Evolutionary conservation across 2,888 invertebrate genomes (phyloP).

Genomic region (Xylota segnis): DNA sequence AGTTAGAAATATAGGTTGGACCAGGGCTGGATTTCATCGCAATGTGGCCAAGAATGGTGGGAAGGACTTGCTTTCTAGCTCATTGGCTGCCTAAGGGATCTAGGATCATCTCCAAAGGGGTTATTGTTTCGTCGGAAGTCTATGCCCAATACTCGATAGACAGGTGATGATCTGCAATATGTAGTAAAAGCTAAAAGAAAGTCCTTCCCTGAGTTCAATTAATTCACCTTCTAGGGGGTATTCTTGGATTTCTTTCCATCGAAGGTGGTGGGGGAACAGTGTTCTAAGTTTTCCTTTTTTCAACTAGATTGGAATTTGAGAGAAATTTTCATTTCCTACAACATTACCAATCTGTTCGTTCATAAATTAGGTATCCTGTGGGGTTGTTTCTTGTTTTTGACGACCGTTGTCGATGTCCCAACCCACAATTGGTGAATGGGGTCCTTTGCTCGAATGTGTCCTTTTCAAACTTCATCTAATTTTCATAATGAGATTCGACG

Average conservation of each 20-base stretch:
- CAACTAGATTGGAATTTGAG: background rate
- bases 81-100: too few relatives aligned
- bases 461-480: slow-evolving; percentile 30
- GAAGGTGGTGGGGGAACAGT: slow-evolving; percentile 1
- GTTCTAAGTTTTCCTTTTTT: slow-evolving; percentile 8
- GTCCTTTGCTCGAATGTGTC: background rate
- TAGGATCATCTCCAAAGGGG: too few relatives aligned
- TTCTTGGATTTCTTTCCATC: background rate
- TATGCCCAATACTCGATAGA: too few relatives aligned
- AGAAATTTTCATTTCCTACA: slow-evolving; percentile 11
- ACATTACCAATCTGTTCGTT: slow-evolving; percentile 1
- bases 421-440: background rate
- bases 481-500: slow-evolving; percentile 20
- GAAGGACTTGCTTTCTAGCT: background rate
- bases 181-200: background rate
- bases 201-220: slow-evolving; percentile 4
- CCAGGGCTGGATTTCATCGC: background rate
- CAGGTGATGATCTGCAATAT: too few relatives aligned
- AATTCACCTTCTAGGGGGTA: background rate
- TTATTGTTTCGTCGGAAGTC: too few relatives aligned
- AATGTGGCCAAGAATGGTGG: background rate
- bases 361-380: slow-evolving; percentile 25
- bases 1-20: background rate
- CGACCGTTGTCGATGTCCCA: background rate
- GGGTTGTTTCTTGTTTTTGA: background rate